phyloP scores from a whole-genome alignment of 2,888 invertebrate species.

The Tachystola acroxantha region DNA sequence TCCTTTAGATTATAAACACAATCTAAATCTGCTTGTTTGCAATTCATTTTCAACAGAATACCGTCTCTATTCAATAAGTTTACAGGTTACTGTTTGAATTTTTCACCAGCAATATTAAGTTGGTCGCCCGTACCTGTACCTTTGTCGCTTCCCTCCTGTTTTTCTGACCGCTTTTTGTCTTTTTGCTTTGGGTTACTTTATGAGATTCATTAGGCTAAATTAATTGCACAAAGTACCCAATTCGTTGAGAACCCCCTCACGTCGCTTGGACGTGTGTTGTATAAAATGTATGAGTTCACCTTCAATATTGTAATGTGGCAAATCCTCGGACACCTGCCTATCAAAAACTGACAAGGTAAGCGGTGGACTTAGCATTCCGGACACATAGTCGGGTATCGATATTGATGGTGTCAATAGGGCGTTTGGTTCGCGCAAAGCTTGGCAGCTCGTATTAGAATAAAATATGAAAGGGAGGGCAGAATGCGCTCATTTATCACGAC shows the following conservation, averaged over 20 bases:
- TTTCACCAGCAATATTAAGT: conserved; percentile 9
- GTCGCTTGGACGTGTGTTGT: conserved; percentile 13
- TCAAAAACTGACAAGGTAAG: conserved; percentile 3
- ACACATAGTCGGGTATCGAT: conserved; percentile 3
- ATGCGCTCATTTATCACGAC: conserved; percentile 27
- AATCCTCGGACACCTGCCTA: conserved; percentile 1
- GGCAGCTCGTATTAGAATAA: conserved; percentile 21
- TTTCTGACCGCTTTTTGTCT: conserved; percentile 30
- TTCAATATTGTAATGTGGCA: conserved; percentile 1
- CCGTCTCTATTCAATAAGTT: conserved; percentile 23
- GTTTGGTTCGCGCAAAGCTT: conserved; percentile 15
- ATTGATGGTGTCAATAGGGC: conserved; percentile 1
- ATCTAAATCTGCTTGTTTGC: conserved; percentile 26
- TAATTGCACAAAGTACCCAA: conserved; percentile 22
- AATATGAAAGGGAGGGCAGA: conserved; percentile 23
- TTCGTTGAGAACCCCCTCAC: conserved; percentile 20
- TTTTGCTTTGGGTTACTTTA: conserved; percentile 27
- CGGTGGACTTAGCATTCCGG: conserved; percentile 3
- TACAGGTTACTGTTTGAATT: conserved; percentile 13
- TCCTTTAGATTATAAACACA: conserved; percentile 56
- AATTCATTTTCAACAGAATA: conserved; percentile 20
- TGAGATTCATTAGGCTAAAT: conserved; percentile 32
- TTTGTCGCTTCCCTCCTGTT: conserved; percentile 28
- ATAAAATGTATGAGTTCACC: background rate
- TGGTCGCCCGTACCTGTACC: conserved; percentile 16